These are phyloP conservation scores for Phylloscopus trochilus DNA, from an alignment of 2,113 vertebrate genomes.

Conservation along the genomic window DNA sequence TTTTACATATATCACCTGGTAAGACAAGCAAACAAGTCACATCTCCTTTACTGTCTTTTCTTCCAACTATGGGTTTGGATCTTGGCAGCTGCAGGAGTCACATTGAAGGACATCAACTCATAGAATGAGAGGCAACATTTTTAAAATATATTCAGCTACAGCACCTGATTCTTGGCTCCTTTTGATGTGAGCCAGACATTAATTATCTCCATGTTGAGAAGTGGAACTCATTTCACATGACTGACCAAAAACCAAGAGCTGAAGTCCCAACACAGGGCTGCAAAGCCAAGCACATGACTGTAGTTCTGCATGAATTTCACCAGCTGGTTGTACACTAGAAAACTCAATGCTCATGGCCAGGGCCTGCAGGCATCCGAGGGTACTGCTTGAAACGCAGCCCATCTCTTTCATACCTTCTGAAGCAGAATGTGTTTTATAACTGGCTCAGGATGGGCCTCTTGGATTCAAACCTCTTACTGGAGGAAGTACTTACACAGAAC, in stretches of 20 bases:
- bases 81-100: background rate
- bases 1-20: background rate
- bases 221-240: background rate
- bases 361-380: background rate
- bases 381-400: background rate
- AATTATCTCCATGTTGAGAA: background rate
- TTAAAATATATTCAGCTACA: background rate
- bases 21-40: background rate
- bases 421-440: background rate
- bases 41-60: background rate
- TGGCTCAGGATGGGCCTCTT: background rate
- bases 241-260: background rate
- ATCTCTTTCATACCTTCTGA: background rate
- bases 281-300: accelerated
- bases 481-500: background rate
- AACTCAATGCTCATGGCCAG: background rate
- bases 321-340: background rate
- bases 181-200: background rate
- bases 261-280: background rate
- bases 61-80: background rate
- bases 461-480: background rate
- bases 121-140: background rate
- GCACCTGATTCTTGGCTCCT: background rate
- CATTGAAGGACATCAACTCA: accelerated
- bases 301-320: background rate